A percentile compares a stretch with the other conserved stretches of the same genome.
Evolutionary conservation across 2,797 vertebrate genomes (phyloP).

Genomic region (Okamejei kenojei): DNA sequence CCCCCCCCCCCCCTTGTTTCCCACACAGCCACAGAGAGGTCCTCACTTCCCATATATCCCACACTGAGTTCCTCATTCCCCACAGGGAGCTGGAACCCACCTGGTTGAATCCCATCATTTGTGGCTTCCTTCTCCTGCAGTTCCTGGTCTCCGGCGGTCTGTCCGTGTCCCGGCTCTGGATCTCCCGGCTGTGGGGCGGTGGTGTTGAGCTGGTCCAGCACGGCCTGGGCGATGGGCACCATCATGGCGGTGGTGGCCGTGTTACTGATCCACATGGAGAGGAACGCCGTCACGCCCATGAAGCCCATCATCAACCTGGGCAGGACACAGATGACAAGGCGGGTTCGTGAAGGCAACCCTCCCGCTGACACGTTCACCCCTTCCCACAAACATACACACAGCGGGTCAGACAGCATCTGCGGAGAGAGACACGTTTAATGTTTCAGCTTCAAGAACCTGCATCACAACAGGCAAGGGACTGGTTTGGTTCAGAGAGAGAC

Average conservation of each 20-base stretch:
- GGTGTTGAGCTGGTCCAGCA: constrained; percentile 75
- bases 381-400: too few species aligned
- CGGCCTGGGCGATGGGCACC: constrained; percentile 89
- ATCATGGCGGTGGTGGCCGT: constrained; percentile 97
- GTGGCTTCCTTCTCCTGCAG: constrained; percentile 52
- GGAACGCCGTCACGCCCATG: constrained; percentile 86
- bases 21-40: too few species aligned
- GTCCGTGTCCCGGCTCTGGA: constrained; percentile 46
- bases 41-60: too few species aligned
- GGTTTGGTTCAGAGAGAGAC: too few species aligned
- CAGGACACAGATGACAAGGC: not conserved
- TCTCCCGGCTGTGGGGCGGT: constrained; percentile 50
- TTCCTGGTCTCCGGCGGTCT: constrained; percentile 48
- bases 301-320: constrained; percentile 91
- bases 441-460: too few species aligned
- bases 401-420: too few species aligned
- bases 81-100: not conserved
- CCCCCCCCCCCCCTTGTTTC: too few species aligned
- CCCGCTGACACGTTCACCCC: too few species aligned
- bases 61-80: too few species aligned
- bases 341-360: not conserved
- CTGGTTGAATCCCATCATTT: not conserved
- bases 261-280: constrained; percentile 99
- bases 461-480: too few species aligned
- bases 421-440: too few species aligned